Percentiles rank a stretch among this genome's conserved stretches.
Evolutionary conservation across 2,888 invertebrate species (phyloP).

Genomic region (Ectropis crepuscularia): DNA sequence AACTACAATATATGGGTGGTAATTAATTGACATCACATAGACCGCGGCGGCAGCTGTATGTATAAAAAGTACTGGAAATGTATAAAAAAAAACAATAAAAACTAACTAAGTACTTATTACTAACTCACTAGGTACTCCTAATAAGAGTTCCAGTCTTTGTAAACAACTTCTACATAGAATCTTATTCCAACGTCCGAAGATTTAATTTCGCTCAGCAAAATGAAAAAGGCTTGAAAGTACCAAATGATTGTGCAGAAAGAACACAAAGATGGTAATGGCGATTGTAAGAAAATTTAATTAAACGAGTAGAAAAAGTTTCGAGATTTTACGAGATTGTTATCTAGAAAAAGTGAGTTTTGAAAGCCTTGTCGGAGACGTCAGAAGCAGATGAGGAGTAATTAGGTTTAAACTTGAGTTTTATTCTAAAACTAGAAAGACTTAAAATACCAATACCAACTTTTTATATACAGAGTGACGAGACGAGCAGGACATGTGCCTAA

Average conservation of each 20-base stretch:
- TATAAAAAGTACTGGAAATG: no score
- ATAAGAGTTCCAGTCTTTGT: conserved; percentile 4
- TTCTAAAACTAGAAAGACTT: no score
- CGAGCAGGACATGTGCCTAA: no score
- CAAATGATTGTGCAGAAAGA: conserved; percentile 21
- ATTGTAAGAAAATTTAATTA: conserved; percentile 23
- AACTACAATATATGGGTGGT: no score
- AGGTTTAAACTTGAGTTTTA: not conserved
- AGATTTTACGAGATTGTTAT: not conserved
- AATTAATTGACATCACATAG: no score
- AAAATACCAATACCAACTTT: no score
- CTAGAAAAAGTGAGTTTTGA: not conserved
- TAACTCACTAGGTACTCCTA: conserved; percentile 7
- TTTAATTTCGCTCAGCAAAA: conserved; percentile 1
- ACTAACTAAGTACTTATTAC: no score
- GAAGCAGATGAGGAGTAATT: not conserved
- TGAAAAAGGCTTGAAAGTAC: conserved; percentile 4
- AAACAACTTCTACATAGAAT: not conserved
- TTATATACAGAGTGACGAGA: no score
- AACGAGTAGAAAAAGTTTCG: conserved; percentile 12
- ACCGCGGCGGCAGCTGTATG: no score
- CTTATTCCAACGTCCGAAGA: not conserved
- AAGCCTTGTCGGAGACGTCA: conserved; percentile 8
- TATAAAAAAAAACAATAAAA: no score
- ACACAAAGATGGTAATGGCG: conserved; percentile 23